phyloP scores from a whole-genome alignment of 2,888 invertebrate species.

The Oscheius onirici region DNA sequence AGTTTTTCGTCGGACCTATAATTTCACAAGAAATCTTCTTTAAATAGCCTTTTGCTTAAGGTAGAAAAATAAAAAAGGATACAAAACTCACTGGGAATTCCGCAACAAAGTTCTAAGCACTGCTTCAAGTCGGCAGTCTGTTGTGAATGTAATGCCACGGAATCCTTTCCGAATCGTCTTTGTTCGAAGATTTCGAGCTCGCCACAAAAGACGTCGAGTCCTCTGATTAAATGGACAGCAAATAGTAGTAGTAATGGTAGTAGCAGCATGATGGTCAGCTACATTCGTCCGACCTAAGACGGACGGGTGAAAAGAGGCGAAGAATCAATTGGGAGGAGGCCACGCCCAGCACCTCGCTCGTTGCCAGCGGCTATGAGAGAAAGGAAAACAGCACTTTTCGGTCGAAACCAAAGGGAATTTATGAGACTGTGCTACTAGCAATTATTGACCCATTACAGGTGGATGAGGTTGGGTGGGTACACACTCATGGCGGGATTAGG shows the following conservation, averaged over 20 bases:
- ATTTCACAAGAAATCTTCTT: not conserved
- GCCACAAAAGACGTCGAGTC: slow-evolving; percentile 63
- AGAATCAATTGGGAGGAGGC: slow-evolving; percentile 24
- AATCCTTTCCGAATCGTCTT: slow-evolving; percentile 57
- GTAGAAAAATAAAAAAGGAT: not conserved
- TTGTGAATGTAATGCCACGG: slow-evolving; percentile 53
- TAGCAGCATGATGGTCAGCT: not conserved
- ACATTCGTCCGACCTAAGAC: not conserved
- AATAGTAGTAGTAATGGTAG: not conserved
- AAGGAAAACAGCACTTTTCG: not conserved
- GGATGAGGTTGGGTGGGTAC: not conserved
- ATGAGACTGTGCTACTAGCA: not conserved
- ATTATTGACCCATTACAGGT: slow-evolving; percentile 2
- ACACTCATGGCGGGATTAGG: not conserved
- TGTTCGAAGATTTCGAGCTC: slow-evolving; percentile 60
- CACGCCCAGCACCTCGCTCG: slow-evolving; percentile 13
- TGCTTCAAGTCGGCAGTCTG: slow-evolving; percentile 60
- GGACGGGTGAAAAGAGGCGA: not conserved
- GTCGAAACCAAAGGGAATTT: not conserved
- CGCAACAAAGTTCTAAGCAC: slow-evolving; percentile 62
- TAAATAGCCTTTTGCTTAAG: not conserved
- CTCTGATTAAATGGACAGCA: not conserved
- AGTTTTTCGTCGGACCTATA: not conserved
- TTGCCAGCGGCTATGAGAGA: slow-evolving; percentile 23
- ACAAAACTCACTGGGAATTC: slow-evolving; percentile 56